A percentile compares a stretch with the other conserved stretches of the same genome.
Conservation (phyloP, 1,140 invertebrate species). For the Temnothorax nylanderi region DNA sequence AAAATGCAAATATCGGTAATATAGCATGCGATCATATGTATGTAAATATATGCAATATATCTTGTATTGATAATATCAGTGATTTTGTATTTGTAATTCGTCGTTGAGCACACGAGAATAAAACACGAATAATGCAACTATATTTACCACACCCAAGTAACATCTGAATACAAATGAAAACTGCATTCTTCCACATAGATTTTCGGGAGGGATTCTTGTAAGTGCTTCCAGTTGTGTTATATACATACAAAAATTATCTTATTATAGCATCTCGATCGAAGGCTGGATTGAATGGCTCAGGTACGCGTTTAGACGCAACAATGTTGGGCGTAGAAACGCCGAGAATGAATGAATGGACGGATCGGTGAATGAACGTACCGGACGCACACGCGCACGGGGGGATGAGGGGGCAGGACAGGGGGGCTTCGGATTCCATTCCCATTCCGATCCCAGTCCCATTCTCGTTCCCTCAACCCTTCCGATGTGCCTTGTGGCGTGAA, state of each 20-base stretch:
- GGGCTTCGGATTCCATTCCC: conserved; percentile 67
- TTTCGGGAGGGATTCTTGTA: not conserved
- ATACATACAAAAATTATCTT: not conserved
- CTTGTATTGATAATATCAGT: not conserved
- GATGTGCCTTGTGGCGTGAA: conserved; percentile 25
- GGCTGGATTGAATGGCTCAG: conserved; percentile 10
- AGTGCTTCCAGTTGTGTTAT: not conserved
- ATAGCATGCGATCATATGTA: not conserved
- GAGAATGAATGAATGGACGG: conserved; percentile 70
- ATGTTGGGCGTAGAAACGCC: conserved; percentile 2
- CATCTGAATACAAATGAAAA: not conserved
- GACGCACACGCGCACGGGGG: conserved; percentile 36
- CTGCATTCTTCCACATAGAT: not conserved
- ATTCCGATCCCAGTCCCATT: conserved; percentile 65
- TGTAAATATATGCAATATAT: too few relatives aligned
- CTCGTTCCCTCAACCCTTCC: conserved; percentile 63
- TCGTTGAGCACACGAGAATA: not conserved
- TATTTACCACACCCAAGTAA: not conserved
- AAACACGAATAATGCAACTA: not conserved
- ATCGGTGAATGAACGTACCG: conserved; percentile 70
- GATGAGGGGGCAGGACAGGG: too few relatives aligned
- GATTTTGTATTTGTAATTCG: not conserved
- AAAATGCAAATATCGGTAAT: too few relatives aligned
- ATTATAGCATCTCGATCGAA: conserved; percentile 5
- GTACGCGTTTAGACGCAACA: conserved; percentile 21